A percentile compares a stretch with the other conserved stretches of the same genome.
Evolutionary conservation across 2,113 vertebrate genomes (phyloP).

Genomic region (Tautogolabrus adspersus): DNA sequence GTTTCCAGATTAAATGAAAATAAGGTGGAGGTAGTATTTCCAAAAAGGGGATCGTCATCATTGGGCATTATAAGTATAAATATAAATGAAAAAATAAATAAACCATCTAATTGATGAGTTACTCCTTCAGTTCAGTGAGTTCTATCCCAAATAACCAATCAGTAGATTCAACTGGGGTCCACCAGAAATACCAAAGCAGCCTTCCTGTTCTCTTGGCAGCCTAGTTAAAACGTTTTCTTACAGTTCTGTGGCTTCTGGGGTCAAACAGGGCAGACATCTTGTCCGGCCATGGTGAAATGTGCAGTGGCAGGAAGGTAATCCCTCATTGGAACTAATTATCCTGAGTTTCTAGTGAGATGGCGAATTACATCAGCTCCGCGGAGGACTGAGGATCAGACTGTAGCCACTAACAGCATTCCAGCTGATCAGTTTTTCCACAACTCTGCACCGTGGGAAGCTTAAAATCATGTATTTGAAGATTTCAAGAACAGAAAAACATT

Average conservation of each 20-base stretch:
- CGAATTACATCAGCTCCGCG: constrained; percentile 56
- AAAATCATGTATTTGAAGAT: constrained; percentile 9
- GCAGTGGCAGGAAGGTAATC: constrained; percentile 74
- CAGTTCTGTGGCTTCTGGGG: constrained; percentile 19
- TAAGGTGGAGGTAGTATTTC: no score
- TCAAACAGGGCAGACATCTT: constrained; percentile 34
- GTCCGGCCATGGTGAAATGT: constrained; percentile 52
- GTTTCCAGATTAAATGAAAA: no score
- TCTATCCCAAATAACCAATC: no score
- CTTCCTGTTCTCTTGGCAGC: background rate
- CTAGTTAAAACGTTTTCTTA: constrained; percentile 20
- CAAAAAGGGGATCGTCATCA: no score
- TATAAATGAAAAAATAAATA: no score
- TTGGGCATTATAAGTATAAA: no score
- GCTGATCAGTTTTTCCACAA: constrained; percentile 3
- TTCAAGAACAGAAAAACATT: constrained; percentile 9
- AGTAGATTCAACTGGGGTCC: background rate
- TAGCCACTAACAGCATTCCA: constrained; percentile 38
- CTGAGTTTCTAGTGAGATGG: constrained; percentile 64
- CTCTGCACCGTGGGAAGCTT: constrained; percentile 10
- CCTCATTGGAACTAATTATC: constrained; percentile 76
- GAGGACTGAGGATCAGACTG: constrained; percentile 22
- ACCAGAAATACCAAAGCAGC: background rate
- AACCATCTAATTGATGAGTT: no score
- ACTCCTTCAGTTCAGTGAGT: no score